Evolutionary conservation across 92 coral and sea anemone species (phyloP).

Genomic region (Isaurus tuberculatus): DNA sequence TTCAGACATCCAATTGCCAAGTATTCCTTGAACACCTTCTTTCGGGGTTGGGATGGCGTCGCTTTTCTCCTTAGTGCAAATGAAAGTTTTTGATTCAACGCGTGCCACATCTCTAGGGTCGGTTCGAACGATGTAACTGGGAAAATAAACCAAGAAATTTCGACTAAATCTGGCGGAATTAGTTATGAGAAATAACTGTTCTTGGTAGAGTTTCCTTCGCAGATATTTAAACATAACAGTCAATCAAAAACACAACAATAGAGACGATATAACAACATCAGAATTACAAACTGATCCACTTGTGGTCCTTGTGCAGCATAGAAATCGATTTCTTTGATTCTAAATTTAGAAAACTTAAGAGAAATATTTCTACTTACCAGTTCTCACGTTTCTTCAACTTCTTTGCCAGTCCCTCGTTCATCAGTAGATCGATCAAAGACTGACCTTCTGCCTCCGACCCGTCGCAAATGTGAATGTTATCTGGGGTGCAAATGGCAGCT

Average conservation of each 20-base stretch:
- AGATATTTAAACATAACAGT: background rate
- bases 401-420: conserved; percentile 65
- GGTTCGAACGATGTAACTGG: conserved; percentile 81
- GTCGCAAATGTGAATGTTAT: conserved; percentile 79
- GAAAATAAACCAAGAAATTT: background rate
- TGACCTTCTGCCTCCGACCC: conserved; percentile 80
- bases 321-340: background rate
- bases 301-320: no score
- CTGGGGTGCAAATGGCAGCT: conserved; percentile 79
- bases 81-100: conserved; percentile 85
- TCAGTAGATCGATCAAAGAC: conserved; percentile 63
- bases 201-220: background rate
- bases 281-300: background rate
- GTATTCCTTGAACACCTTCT: conserved; percentile 70
- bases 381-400: conserved; percentile 64
- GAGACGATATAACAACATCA: background rate
- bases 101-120: conserved; percentile 96
- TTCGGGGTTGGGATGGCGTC: conserved; percentile 77
- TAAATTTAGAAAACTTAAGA: background rate
- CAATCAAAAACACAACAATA: conserved; percentile 1
- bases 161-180: background rate
- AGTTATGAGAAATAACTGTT: background rate
- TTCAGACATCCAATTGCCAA: conserved; percentile 85
- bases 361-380: conserved; percentile 53
- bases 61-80: conserved; percentile 72